phyloP scores from a whole-genome alignment of 2,797 vertebrate species.

The Tragopan temminckii region DNA sequence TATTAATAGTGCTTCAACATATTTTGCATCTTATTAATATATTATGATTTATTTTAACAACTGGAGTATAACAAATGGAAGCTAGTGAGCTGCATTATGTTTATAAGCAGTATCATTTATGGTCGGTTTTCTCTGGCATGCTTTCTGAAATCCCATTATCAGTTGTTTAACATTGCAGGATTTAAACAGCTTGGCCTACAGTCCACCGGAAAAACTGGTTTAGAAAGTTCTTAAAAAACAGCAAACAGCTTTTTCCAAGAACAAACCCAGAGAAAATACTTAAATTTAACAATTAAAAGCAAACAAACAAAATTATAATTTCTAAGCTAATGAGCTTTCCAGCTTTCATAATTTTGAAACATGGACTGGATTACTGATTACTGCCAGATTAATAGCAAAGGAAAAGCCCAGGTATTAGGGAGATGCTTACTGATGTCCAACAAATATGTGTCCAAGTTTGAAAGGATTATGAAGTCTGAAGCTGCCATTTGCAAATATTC shows the following conservation, averaged over 20 bases:
- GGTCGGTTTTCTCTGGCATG: background rate
- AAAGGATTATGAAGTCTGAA: background rate
- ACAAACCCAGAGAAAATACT: background rate
- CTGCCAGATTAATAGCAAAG: background rate
- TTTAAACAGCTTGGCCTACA: background rate
- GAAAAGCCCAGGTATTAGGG: background rate
- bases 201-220: background rate
- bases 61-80: background rate
- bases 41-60: background rate
- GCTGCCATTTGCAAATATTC: conserved; percentile 17
- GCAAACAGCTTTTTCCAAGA: background rate
- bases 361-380: background rate
- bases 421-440: background rate
- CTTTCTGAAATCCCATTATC: background rate
- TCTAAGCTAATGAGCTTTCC: background rate
- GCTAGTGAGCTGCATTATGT: background rate
- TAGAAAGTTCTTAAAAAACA: background rate
- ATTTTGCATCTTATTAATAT: background rate
- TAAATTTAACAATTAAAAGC: background rate
- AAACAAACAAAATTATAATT: background rate
- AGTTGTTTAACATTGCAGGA: background rate
- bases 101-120: background rate
- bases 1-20: background rate
- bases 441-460: background rate
- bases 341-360: background rate